These are phyloP conservation scores for Meta bourneti DNA, from an alignment of 2,888 invertebrate genomes.

Conservation along the genomic window DNA sequence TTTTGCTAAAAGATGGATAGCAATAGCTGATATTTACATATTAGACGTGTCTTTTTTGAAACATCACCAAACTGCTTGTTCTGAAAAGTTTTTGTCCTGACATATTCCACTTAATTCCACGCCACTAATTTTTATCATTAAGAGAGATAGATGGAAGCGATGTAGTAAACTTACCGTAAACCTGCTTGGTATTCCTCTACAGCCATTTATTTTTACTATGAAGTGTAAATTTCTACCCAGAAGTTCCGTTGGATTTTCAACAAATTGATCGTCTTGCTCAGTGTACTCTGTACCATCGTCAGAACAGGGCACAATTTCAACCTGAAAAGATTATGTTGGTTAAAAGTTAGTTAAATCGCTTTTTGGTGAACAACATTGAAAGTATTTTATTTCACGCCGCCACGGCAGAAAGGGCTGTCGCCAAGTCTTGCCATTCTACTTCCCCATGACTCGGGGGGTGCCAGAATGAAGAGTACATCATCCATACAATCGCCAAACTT, in stretches of 20 bases:
- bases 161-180: slow-evolving; percentile 81
- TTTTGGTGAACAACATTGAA: neutral
- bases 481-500: too few relatives aligned
- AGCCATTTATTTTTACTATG: slow-evolving; percentile 82
- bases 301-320: slow-evolving; percentile 83
- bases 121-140: too few relatives aligned
- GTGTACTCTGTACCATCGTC: slow-evolving; percentile 82
- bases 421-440: too few relatives aligned
- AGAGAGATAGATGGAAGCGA: too few relatives aligned
- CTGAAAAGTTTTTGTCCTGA: too few relatives aligned
- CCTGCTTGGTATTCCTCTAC: slow-evolving; percentile 82
- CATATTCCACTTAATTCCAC: too few relatives aligned
- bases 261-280: slow-evolving; percentile 82
- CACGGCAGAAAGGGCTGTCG: too few relatives aligned
- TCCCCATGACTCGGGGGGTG: neutral
- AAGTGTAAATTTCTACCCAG: slow-evolving; percentile 82
- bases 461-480: neutral
- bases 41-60: too few relatives aligned
- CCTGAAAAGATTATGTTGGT: slow-evolving; percentile 78
- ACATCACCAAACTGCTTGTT: too few relatives aligned
- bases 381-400: neutral
- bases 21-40: too few relatives aligned
- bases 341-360: neutral
- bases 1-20: too few relatives aligned
- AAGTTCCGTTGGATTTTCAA: slow-evolving; percentile 82